Conservation (phyloP, 1,140 invertebrate genomes). For the Drosophila insularis region DNA sequence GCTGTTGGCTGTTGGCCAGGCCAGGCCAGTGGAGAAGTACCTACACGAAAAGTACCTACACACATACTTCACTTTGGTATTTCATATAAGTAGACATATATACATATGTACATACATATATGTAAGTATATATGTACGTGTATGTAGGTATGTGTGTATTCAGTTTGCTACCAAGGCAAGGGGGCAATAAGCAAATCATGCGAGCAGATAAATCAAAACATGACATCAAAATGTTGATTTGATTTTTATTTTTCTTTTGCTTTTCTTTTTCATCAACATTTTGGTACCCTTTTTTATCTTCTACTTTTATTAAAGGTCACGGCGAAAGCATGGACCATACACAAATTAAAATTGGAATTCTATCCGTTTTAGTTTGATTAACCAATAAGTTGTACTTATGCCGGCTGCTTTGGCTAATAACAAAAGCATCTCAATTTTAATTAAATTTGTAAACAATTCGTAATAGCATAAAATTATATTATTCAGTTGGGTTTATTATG, state of each 20-base stretch:
- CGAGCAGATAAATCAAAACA: constrained; percentile 8
- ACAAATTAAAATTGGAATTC: not conserved
- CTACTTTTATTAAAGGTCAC: not conserved
- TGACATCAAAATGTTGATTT: constrained; percentile 10
- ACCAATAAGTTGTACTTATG: too few relatives aligned
- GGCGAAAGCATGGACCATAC: not conserved
- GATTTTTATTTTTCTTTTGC: constrained; percentile 2
- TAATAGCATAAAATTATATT: too few relatives aligned
- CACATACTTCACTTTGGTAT: constrained; percentile 6
- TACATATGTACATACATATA: too few relatives aligned
- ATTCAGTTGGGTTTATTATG: too few relatives aligned
- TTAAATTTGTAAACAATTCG: too few relatives aligned
- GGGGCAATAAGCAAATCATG: constrained; percentile 3
- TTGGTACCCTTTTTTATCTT: not conserved
- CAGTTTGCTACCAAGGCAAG: constrained; percentile 1
- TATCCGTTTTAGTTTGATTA: too few relatives aligned
- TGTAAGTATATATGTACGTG: too few relatives aligned
- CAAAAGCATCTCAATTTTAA: too few relatives aligned
- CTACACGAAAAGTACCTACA: constrained; percentile 8
- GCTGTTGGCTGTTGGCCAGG: not conserved
- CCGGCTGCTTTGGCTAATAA: too few relatives aligned
- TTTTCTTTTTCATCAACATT: not conserved
- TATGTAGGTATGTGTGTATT: not conserved
- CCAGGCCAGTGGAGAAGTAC: constrained; percentile 1
- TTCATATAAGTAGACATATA: not conserved